Base-by-base conservation (phyloP, 2,888 invertebrate genomes). In the Pantelozetes paolii region DNA sequence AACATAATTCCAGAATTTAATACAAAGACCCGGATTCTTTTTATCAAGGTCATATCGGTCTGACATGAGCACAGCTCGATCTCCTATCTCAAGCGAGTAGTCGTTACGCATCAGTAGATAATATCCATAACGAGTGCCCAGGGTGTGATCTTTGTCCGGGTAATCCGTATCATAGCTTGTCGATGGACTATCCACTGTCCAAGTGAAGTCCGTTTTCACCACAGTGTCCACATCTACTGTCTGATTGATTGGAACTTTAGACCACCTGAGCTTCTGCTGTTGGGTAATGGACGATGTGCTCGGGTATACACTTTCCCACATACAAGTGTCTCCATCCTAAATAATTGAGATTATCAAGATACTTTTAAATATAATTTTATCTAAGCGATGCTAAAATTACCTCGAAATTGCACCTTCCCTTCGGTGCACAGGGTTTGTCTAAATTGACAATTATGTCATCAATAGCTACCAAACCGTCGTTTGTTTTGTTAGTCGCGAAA, bases 1-100 rank as follows among this genome's bases (percentile, higher is more conserved):
- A 1, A 32, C n/a, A 3, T n/a, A 62, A 18, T 32, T 32, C 18
- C 15, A 62, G 32, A 62, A 62, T 1, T 6, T 3, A 32, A 62
- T 18, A 32, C 62, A 62, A 11, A 62, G 6, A 9, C 2, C 3
- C 5, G 2, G 30, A n/a, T 1, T 20, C 0, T 1, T 62, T 32
- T 5, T 1, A 30, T 32, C 32, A n/a, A 62, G 8, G 20, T 62
- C 62, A 15, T 62, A 62, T n/a, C 75, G 67, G 54, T 77, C 77
- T 0, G 77, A 77, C 69, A 77, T 70, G 23, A 75, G 73, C n/a
- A 76, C 75, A 1, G 77, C 77, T 71, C 71, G 73, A 23, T 74
- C 40, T 0, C 71, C 71, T 2, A n/a, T 26, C 5, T 54, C 26
- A 28, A 32, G 50, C 15, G 54, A 26, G 18, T 11, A 20, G n/a